Base-by-base conservation (phyloP, 1,140 invertebrate genomes). In the Drosophila sturtevanti region DNA sequence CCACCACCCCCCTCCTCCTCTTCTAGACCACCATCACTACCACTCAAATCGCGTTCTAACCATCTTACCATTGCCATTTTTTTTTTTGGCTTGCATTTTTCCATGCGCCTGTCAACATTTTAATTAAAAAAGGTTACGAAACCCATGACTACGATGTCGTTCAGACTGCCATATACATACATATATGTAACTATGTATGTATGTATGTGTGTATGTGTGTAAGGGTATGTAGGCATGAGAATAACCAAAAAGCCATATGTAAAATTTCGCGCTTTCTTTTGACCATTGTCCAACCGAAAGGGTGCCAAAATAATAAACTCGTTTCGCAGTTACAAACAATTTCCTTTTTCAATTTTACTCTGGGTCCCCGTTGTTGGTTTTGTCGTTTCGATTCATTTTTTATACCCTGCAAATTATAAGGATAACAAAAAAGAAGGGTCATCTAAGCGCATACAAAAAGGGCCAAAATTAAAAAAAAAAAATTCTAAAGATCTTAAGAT, bases 281-380 rank as follows among this genome's bases (percentile, higher is more conserved):
- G 37, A 60, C 44, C 44, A 61, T 59, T 59, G 80, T 61, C 69
- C 72, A 82, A n/a, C n/a, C 51, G 75, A 87, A 85, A 91, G 90
- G 90, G 90, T 91, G 87, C 90, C 84, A 91, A 87, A 91, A 91
- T 91, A 91, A 91, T 91, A 91, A 91, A 91, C 90, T 91, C 90
- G 84, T 91, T 91, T 86, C 81, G 78, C 84, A 80, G 87, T 90
- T 91, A 90, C 90, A 91, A 91, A 90, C 90, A 91, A 91, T 91
- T 91, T 91, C 90, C 90, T 91, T 90, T 75, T 91, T 91, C 89
- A 91, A 91, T 91, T 91, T 91, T 78, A 81, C 61, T 68, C 27
- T 52, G 77, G 77, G 66, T 70, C 59, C 73, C 66, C 55, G 27
- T 79, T 79, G 71, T 54, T 71, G 65, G 63, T 18, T 12, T 21